A percentile compares a stretch with the other conserved stretches of the same genome.
Conservation (phyloP, 2,113 vertebrate species). For the Mustela nigripes region DNA sequence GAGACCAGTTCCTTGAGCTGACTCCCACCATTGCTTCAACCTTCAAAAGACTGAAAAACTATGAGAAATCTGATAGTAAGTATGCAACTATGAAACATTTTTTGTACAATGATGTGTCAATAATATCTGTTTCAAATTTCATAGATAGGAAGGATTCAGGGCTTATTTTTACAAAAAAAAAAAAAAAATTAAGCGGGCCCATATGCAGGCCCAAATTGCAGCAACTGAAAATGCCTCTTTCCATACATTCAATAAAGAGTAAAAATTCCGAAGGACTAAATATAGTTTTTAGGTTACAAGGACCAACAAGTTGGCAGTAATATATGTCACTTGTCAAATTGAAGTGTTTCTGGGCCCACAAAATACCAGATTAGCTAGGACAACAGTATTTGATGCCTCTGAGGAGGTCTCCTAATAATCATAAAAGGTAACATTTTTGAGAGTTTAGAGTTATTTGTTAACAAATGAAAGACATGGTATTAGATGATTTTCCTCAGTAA, state of each 20-base stretch:
- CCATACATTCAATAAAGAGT: neutral
- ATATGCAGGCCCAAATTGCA: neutral
- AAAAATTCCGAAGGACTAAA: neutral
- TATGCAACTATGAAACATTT: slow-evolving; percentile 61
- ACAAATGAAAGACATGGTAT: neutral
- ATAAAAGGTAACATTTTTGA: neutral
- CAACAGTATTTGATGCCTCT: neutral
- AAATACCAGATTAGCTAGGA: neutral
- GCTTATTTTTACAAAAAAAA: slow-evolving; percentile 64
- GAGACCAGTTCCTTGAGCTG: neutral
- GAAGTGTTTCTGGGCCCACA: neutral
- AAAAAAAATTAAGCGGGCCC: neutral
- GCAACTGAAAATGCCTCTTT: neutral
- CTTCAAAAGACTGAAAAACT: neutral
- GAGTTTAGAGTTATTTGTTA: slow-evolving; percentile 14
- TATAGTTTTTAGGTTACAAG: neutral
- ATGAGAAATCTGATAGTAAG: neutral
- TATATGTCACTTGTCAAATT: neutral
- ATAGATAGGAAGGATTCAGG: slow-evolving; percentile 55
- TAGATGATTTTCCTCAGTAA: neutral
- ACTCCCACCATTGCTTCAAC: neutral
- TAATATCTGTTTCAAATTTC: slow-evolving; percentile 70
- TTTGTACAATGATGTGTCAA: slow-evolving; percentile 49
- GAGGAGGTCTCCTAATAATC: neutral
- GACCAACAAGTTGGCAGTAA: neutral